Evolutionary conservation across 2,113 vertebrate genomes (phyloP), one percentile per base, ranked within the genome.

Genomic region (Ammospiza caudacuta): DNA sequence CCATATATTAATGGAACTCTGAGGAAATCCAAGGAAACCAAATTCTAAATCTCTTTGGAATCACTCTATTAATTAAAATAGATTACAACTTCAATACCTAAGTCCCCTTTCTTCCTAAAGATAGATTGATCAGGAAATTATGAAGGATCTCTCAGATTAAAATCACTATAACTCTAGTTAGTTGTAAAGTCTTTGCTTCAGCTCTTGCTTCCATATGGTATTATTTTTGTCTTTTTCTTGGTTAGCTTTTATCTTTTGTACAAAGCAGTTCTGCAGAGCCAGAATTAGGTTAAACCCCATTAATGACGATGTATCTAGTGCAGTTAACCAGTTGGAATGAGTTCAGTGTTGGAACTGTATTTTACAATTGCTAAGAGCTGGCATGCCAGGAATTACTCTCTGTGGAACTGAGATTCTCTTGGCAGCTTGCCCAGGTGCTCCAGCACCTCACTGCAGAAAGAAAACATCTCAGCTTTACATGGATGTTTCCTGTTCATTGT

Each of bases 201-300:
- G 46, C 22, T 75, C 25, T 66, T 83, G 15, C 13, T 70, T 68
- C 39, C 41, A 6, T 25, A 33, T 9, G n/a, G 27, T 52, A 33
- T 62, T 78, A 52, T 64, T 95, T 87, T 62, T 81, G 24, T 27
- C 29, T 55, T 74, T 83, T 96, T 66, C 51, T 64, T 90, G 9
- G 23, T 92, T 75, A 93, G n/a, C 13, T 84, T 80, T 81, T 93
- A 33, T 84, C 44, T 87, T 89, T 89, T 73, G 57, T 62, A 29
- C 51, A 87, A 69, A 89, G 39, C 28, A 29, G 23, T 78, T 95
- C 75, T 92, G n/a, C 47, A 82, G 54, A 92, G 33, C 21, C 41
- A 69, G 63, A 95, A 85, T 83, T 89, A 85, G 59, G 74, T 92
- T 86, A 93, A 94, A 87, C 24, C 14, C 59, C 57, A 59, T 86